Evolutionary conservation across 2,797 vertebrate genomes (phyloP).

Genomic region (Platyrinchus mystaceus): DNA sequence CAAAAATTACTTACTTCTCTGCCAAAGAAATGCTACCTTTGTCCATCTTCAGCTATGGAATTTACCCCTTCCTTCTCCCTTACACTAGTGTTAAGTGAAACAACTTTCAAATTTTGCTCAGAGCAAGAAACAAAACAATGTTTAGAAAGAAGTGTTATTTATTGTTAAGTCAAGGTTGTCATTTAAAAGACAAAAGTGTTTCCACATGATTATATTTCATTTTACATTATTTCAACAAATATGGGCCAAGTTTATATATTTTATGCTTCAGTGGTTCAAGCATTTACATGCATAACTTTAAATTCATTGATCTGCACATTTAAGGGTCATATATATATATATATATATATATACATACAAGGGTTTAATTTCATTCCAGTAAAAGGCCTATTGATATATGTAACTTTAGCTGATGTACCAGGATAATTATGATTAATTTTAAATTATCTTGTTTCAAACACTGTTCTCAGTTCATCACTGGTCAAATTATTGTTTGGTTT

Average conservation of each 20-base stretch:
- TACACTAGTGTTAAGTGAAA: neutral
- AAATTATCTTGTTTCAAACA: neutral
- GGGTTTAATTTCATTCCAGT: neutral
- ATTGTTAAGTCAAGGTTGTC: neutral
- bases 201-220: neutral
- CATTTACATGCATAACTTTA: neutral
- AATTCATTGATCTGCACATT: neutral
- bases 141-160: neutral
- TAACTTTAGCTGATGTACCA: neutral
- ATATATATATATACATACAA: neutral
- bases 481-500: neutral
- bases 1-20: neutral
- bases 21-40: neutral
- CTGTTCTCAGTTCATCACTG: neutral
- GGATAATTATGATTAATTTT: neutral
- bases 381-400: neutral
- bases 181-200: slow-evolving; percentile 4
- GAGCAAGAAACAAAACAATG: neutral
- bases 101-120: neutral
- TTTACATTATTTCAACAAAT: neutral
- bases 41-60: neutral
- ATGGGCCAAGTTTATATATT: neutral
- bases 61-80: neutral
- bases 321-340: neutral
- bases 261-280: neutral